Percentiles rank a stretch among this genome's conserved stretches.
These are phyloP conservation scores for Eira barbara DNA, from an alignment of 2,113 vertebrate genomes.

Conservation along the genomic window DNA sequence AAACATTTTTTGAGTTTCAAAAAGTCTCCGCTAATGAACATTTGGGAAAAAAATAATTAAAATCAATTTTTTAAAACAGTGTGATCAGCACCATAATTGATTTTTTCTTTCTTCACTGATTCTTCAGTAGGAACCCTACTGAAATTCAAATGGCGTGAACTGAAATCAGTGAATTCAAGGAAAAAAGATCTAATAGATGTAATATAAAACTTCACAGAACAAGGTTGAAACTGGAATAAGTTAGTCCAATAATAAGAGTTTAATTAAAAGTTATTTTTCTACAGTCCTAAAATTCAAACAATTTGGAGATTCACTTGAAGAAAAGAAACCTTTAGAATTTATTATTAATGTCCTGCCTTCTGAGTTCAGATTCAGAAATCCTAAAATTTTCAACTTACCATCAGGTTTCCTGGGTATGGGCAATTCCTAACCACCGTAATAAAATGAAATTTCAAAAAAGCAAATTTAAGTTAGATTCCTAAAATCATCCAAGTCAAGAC, in stretches of 20 bases:
- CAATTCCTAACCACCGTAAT: neutral
- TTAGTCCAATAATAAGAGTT: neutral
- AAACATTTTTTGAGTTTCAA: neutral
- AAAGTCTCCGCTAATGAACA: neutral
- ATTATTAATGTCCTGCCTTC: neutral
- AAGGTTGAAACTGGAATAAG: conserved; percentile 1
- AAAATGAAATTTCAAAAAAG: conserved; percentile 30
- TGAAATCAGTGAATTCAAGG: neutral
- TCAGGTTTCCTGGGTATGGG: neutral
- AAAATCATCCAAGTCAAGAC: neutral
- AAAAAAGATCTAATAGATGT: neutral
- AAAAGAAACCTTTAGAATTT: neutral
- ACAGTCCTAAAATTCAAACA: neutral
- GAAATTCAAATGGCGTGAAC: neutral
- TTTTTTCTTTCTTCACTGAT: neutral
- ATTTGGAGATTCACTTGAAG: neutral
- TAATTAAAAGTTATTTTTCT: neutral
- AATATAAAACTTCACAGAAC: neutral
- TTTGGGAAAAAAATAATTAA: neutral
- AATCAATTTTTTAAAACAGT: neutral
- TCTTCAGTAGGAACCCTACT: neutral
- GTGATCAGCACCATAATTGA: neutral
- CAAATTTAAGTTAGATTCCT: neutral
- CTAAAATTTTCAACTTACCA: neutral
- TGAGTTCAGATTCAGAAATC: neutral